These are phyloP conservation scores for Chiroxiphia lanceolata DNA, from an alignment of 2,797 vertebrate genomes.

Conservation along the genomic window DNA sequence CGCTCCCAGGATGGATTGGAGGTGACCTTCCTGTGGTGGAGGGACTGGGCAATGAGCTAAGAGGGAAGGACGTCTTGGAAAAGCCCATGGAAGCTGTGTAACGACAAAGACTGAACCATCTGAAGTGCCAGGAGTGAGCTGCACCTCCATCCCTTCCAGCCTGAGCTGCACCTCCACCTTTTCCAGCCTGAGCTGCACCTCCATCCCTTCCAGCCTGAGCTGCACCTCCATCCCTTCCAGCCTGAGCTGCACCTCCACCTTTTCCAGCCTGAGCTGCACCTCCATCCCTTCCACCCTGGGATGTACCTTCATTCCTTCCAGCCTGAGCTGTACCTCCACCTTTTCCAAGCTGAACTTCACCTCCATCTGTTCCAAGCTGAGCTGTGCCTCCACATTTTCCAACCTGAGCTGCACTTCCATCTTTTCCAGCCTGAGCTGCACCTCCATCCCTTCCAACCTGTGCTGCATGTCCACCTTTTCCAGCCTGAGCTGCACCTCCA, in stretches of 20 bases:
- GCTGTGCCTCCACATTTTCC: fast-evolving
- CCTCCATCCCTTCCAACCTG: neutral
- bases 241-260: neutral
- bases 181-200: fast-evolving
- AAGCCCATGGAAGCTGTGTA: neutral
- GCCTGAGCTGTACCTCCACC: neutral
- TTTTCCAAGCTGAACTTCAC: too few relatives aligned
- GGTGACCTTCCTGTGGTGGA: neutral
- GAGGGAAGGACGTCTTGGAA: neutral
- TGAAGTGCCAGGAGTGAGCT: neutral
- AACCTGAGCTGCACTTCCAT: neutral
- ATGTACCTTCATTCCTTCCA: fast-evolving
- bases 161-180: fast-evolving
- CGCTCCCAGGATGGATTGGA: neutral
- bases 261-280: fast-evolving
- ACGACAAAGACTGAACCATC: neutral
- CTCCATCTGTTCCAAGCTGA: neutral
- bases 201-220: fast-evolving
- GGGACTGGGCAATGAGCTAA: neutral
- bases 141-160: neutral
- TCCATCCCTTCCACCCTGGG: neutral
- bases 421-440: neutral
- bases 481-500: neutral
- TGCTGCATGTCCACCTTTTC: neutral
- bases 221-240: neutral